Conservation (phyloP, 2,888 invertebrate genomes). For the Germaria angustata region DNA sequence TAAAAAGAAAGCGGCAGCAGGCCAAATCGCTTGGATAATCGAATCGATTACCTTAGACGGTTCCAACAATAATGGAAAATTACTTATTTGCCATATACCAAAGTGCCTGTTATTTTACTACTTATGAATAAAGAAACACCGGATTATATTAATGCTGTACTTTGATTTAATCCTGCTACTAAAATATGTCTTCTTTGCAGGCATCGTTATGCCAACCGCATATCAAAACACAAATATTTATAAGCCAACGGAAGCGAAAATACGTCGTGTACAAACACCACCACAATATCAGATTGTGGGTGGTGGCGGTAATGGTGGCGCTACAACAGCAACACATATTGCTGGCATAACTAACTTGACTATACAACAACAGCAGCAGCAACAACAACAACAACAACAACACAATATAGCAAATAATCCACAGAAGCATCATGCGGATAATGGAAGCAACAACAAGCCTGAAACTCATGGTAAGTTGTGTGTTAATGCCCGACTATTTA, state of each 20-base stretch:
- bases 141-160: slow-evolving; percentile 45
- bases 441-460: slow-evolving; percentile 71
- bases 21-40: not conserved
- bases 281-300: slow-evolving; percentile 68
- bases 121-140: slow-evolving; percentile 33
- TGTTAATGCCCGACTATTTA: slow-evolving; percentile 25
- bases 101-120: slow-evolving; percentile 40
- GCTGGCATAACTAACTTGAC: slow-evolving; percentile 63
- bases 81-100: slow-evolving; percentile 18
- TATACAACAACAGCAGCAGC: slow-evolving; percentile 63
- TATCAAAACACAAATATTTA: slow-evolving; percentile 76
- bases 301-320: slow-evolving; percentile 19
- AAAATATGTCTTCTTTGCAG: slow-evolving; percentile 61
- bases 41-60: not conserved
- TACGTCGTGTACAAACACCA: slow-evolving; percentile 76
- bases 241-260: slow-evolving; percentile 79
- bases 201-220: slow-evolving; percentile 72
- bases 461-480: slow-evolving; percentile 76
- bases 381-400: slow-evolving; percentile 49
- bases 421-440: slow-evolving; percentile 71
- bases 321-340: slow-evolving; percentile 62
- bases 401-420: slow-evolving; percentile 26
- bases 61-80: slow-evolving; percentile 22
- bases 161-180: slow-evolving; percentile 61
- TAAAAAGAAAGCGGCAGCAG: not conserved